Evolutionary conservation across 2,797 vertebrate genomes (phyloP).

Genomic region (Octomys mimax): DNA sequence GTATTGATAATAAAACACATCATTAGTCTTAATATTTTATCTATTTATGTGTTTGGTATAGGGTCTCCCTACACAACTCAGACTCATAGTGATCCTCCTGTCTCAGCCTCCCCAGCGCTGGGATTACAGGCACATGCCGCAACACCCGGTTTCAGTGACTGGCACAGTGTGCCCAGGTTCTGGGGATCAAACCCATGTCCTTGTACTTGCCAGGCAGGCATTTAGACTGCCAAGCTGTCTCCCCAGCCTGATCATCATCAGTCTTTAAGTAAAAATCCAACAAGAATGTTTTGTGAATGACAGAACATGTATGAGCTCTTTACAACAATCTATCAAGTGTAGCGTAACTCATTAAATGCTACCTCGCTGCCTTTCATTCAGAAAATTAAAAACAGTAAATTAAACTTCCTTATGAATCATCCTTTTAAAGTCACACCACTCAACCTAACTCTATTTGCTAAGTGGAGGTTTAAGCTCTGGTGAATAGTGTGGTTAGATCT

Average conservation of each 20-base stretch:
- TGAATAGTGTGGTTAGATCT: neutral
- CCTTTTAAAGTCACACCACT: neutral
- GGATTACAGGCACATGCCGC: no score
- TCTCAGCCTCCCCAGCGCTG: no score
- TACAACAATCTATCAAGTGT: neutral
- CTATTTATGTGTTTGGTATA: no score
- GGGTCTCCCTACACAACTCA: no score
- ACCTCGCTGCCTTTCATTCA: neutral
- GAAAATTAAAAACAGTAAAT: neutral
- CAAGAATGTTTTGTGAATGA: neutral
- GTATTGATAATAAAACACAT: neutral
- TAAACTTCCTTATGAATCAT: neutral
- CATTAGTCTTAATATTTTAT: neutral
- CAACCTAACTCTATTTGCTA: constrained; percentile 2
- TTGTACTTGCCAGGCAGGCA: no score
- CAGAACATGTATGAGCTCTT: neutral
- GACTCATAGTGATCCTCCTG: no score
- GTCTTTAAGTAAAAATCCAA: neutral
- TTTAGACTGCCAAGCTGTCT: no score
- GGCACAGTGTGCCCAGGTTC: no score
- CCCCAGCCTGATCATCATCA: no score
- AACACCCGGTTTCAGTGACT: no score
- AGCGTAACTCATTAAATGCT: neutral
- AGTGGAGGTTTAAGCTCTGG: neutral
- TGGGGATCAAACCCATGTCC: no score